Percentiles rank a stretch among this genome's conserved stretches.
Conservation (phyloP, 2,797 vertebrate species). For the Molossus molossus region DNA sequence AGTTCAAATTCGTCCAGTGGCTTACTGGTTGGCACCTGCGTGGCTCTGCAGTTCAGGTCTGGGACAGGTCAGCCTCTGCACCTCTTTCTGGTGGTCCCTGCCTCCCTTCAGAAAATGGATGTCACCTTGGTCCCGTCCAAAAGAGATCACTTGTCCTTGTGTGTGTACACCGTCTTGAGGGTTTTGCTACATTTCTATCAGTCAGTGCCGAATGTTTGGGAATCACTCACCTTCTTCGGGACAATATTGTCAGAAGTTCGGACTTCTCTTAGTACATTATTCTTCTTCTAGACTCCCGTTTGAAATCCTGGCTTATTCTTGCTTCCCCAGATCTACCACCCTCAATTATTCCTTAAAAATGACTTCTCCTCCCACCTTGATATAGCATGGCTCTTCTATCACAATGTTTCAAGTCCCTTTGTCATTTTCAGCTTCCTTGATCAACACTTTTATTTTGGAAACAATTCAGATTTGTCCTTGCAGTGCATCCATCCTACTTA, state of each 20-base stretch:
- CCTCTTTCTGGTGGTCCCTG: background rate
- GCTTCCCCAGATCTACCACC: background rate
- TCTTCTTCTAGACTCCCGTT: background rate
- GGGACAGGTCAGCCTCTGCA: background rate
- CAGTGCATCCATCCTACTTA: background rate
- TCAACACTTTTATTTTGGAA: slow-evolving; percentile 71
- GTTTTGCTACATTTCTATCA: background rate
- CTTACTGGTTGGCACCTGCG: background rate
- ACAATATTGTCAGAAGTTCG: background rate
- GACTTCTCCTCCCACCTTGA: slow-evolving; percentile 24
- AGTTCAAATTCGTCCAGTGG: background rate
- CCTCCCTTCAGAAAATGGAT: background rate
- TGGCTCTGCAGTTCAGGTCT: background rate
- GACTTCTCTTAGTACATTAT: background rate
- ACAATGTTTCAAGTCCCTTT: slow-evolving; percentile 4
- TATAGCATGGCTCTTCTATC: background rate
- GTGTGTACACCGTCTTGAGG: background rate
- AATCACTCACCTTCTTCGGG: background rate
- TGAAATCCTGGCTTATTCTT: background rate
- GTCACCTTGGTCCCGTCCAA: background rate
- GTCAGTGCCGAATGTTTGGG: background rate
- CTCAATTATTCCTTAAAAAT: slow-evolving; percentile 49
- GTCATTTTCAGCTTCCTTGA: slow-evolving; percentile 44
- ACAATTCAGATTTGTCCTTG: slow-evolving; percentile 68
- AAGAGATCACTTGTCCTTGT: background rate